phyloP scores from a whole-genome alignment of 2,888 invertebrate genomes.

The Philonicus albiceps region DNA sequence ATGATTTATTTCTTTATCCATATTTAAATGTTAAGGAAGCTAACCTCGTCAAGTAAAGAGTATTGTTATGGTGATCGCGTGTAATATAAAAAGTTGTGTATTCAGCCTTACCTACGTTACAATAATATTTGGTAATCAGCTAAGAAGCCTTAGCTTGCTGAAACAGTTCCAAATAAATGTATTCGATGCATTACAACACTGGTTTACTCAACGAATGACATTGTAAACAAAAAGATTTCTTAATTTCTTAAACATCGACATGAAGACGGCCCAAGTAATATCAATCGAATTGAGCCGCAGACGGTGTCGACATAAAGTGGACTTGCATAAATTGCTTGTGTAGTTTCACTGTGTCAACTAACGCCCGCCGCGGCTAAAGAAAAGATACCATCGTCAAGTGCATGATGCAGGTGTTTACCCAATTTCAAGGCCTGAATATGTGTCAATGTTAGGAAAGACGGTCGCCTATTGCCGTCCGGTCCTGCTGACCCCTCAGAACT shows the following conservation, averaged over 20 bases:
- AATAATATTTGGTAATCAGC: not conserved
- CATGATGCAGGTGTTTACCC: constrained; percentile 13
- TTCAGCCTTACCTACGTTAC: not conserved
- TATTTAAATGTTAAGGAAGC: not conserved
- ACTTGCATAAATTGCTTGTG: constrained; percentile 19
- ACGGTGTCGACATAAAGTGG: not conserved
- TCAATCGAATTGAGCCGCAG: constrained; percentile 15
- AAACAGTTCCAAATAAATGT: not conserved
- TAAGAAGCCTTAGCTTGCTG: not conserved
- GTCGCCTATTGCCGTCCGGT: not conserved
- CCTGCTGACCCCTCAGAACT: constrained; percentile 10
- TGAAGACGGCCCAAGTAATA: constrained; percentile 6
- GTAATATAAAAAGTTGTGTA: not conserved
- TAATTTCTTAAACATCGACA: constrained; percentile 20
- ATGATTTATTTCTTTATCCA: not conserved
- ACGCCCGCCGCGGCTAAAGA: not conserved
- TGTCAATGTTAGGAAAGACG: constrained; percentile 26
- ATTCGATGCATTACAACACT: not conserved
- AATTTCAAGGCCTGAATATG: constrained; percentile 29
- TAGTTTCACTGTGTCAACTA: constrained; percentile 17
- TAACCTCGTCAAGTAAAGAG: not conserved
- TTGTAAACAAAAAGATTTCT: constrained; percentile 33
- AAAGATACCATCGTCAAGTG: not conserved
- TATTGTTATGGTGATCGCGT: not conserved
- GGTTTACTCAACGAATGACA: constrained; percentile 28